A percentile compares a stretch with the other conserved stretches of the same genome.
These are phyloP conservation scores for Myrmecophaga tridactyla DNA, from an alignment of 2,113 vertebrate species.

Conservation along the genomic window DNA sequence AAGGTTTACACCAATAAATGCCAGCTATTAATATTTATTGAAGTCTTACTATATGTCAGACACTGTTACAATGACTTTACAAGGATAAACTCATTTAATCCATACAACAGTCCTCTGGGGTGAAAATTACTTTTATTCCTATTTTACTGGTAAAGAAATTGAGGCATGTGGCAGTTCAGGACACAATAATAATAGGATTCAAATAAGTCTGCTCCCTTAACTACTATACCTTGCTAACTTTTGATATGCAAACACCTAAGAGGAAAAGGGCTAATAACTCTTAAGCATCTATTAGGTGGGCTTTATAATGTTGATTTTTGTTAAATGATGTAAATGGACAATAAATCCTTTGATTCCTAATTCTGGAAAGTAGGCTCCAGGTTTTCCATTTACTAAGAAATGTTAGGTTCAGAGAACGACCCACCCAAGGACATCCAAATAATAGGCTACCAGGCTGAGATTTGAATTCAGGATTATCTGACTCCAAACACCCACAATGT, in stretches of 20 bases:
- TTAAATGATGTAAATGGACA: background rate
- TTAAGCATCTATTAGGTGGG: background rate
- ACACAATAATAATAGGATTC: background rate
- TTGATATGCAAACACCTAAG: background rate
- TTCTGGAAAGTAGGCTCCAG: background rate
- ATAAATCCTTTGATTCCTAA: background rate
- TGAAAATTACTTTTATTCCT: background rate
- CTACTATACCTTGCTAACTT: background rate
- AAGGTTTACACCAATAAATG: background rate
- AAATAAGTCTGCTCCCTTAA: background rate
- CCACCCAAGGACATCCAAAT: background rate
- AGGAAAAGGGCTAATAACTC: background rate
- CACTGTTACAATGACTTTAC: background rate
- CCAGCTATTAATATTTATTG: background rate
- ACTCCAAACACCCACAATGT: background rate
- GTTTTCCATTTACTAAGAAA: background rate
- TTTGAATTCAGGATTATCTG: background rate
- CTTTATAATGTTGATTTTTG: background rate
- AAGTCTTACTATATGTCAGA: background rate
- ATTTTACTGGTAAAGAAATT: background rate
- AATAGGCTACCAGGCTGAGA: background rate
- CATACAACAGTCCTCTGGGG: background rate
- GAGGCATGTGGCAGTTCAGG: background rate
- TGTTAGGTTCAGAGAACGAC: background rate
- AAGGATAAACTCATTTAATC: background rate